phyloP scores from a whole-genome alignment of 2,113 vertebrate species.

The Candoia aspera region DNA sequence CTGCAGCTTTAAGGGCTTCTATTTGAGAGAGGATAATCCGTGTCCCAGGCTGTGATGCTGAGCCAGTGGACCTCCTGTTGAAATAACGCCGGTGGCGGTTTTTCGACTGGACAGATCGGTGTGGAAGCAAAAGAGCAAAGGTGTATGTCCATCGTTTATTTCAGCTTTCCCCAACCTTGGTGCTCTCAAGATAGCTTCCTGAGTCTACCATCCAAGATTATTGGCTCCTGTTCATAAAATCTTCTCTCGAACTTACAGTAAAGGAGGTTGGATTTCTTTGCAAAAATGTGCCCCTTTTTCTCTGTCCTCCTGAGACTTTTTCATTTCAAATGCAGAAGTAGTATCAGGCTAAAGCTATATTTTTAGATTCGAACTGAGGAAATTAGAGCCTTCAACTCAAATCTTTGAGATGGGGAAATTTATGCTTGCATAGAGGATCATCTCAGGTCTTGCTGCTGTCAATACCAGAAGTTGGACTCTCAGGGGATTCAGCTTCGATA shows the following conservation, averaged over 20 bases:
- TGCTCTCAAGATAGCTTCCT: not conserved
- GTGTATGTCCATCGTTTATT: not conserved
- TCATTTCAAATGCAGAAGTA: not conserved
- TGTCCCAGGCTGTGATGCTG: too few relatives aligned
- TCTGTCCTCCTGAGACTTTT: not conserved
- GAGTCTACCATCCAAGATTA: too few relatives aligned
- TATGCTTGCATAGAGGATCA: not conserved
- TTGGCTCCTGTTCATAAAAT: not conserved
- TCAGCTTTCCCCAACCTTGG: not conserved
- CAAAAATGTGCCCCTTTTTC: not conserved
- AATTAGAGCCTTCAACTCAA: not conserved
- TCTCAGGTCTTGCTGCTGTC: not conserved
- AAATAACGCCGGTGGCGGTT: too few relatives aligned
- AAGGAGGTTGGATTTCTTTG: not conserved
- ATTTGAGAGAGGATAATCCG: too few relatives aligned
- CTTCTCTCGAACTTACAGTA: not conserved
- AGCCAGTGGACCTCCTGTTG: too few relatives aligned
- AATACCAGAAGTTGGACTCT: too few relatives aligned
- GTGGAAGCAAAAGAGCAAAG: too few relatives aligned
- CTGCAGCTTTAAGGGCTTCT: too few relatives aligned
- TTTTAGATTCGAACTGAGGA: not conserved
- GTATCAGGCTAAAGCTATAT: not conserved
- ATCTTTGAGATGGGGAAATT: not conserved
- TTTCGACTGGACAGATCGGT: too few relatives aligned
- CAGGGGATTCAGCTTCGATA: too few relatives aligned